Evolutionary conservation across 2,888 invertebrate species (phyloP).

Genomic region (Lottia scabra): DNA sequence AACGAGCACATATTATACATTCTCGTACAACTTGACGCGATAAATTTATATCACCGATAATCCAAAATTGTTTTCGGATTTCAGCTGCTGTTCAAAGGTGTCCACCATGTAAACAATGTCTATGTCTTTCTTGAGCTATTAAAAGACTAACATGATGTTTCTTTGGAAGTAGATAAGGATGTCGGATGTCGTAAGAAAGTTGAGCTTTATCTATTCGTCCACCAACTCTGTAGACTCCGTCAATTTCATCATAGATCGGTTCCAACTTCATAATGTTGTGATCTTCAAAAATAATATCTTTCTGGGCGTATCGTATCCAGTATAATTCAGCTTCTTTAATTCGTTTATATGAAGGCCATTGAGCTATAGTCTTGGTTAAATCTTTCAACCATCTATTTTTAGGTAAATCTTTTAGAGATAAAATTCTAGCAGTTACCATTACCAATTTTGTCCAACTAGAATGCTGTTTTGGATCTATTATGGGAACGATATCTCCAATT

Average conservation of each 20-base stretch:
- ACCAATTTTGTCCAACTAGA: neutral
- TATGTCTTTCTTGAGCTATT: neutral
- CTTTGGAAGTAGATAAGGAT: neutral
- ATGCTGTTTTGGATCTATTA: neutral
- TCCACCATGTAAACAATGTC: neutral
- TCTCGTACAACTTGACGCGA: neutral
- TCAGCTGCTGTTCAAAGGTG: neutral
- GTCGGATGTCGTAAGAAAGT: neutral
- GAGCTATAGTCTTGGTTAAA: neutral
- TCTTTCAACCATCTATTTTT: neutral
- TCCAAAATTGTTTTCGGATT: neutral
- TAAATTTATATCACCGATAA: neutral
- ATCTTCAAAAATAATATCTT: neutral
- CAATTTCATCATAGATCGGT: neutral
- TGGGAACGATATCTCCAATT: neutral
- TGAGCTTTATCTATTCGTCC: neutral
- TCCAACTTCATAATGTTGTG: neutral
- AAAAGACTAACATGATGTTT: neutral
- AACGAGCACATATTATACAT: neutral
- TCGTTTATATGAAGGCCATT: neutral
- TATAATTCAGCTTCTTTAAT: neutral
- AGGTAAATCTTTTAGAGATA: neutral
- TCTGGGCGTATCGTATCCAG: neutral
- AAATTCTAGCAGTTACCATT: slow-evolving; percentile 4
- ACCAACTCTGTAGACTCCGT: neutral